Evolutionary conservation across 2,797 vertebrate species (phyloP), one percentile per base, ranked within the genome.

Genomic region (Neostethus bicornis): DNA sequence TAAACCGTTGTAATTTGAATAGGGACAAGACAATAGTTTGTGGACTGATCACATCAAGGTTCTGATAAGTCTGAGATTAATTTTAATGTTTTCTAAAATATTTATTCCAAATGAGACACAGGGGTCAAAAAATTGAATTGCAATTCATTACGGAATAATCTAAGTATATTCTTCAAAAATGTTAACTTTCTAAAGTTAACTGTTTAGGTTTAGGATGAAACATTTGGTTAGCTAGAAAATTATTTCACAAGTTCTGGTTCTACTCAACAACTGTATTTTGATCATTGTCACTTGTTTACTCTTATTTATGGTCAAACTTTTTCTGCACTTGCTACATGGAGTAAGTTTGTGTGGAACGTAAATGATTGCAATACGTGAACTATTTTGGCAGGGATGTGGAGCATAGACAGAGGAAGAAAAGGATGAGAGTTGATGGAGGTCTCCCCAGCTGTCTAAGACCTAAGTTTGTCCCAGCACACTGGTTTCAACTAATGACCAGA

Each of bases 401-500:
- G 52, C 59, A 68, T 58, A 63, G 63, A 72, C 25, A 16, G 46
- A 46, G 55, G 55, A 66, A 74, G 65, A 71, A 76, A 70, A 55
- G 76, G 58, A 80, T 66, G 73, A 70, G 47, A 73, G 81, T 51
- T 61, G 77, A 83, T 49, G 51, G 73, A 77, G 75, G 74, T 83
- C 81, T 78, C 63, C 32, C 66, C 83, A 84, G 87, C 86, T 90
- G 89, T 85, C 82, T 82, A 63, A 78, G 69, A 77, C 80, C 76
- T 56, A 44, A 71, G 66, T 81, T 75, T 62, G 73, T 83, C 84
- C 77, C 80, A 79, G 83, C 81, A 85, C 78, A 83, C 75, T 74
- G 81, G 83, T 85, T 85, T 66, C 73, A 85, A 82, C 86, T 92
- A 92, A 92, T 91, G 90, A 91, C 90, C 88, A 88, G 73, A 74